Evolutionary conservation across 2,113 vertebrate genomes (phyloP).

Genomic region (Podocnemis expansa): DNA sequence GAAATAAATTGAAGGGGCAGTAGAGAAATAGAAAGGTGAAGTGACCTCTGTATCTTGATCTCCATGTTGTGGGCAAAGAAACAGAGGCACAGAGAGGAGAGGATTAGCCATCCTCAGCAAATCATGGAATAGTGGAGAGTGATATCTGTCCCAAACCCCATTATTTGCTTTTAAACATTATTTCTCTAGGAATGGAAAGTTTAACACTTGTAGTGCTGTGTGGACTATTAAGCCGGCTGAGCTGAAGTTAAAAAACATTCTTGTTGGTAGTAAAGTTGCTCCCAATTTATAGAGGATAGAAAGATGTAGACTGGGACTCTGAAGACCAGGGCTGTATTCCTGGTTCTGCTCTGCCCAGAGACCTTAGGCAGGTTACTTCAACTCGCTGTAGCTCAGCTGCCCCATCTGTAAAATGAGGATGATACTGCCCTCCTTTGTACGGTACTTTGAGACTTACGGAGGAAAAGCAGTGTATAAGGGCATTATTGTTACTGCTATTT

Average conservation of each 20-base stretch:
- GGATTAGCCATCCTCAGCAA: not conserved
- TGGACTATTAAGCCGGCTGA: not conserved
- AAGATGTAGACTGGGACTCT: not conserved
- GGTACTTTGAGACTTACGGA: no score
- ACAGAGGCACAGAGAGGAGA: not conserved
- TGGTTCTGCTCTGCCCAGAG: not conserved
- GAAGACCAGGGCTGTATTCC: not conserved
- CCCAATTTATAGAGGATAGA: not conserved
- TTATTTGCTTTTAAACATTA: not conserved
- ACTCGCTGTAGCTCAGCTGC: not conserved
- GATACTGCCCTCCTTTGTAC: not conserved
- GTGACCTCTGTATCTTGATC: constrained; percentile 20
- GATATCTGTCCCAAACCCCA: constrained; percentile 22
- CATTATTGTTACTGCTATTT: constrained; percentile 36
- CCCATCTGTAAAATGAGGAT: not conserved
- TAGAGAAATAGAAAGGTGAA: not conserved
- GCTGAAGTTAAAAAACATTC: not conserved
- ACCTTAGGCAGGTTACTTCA: not conserved
- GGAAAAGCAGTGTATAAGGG: not conserved
- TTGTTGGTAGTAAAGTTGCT: not conserved
- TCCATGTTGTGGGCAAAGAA: not conserved
- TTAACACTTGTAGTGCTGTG: not conserved
- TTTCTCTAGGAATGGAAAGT: not conserved
- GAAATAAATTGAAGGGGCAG: constrained; percentile 26
- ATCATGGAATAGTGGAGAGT: not conserved